Evolutionary conservation across 1,140 invertebrate species (phyloP).

Genomic region (Hestina assimilis): DNA sequence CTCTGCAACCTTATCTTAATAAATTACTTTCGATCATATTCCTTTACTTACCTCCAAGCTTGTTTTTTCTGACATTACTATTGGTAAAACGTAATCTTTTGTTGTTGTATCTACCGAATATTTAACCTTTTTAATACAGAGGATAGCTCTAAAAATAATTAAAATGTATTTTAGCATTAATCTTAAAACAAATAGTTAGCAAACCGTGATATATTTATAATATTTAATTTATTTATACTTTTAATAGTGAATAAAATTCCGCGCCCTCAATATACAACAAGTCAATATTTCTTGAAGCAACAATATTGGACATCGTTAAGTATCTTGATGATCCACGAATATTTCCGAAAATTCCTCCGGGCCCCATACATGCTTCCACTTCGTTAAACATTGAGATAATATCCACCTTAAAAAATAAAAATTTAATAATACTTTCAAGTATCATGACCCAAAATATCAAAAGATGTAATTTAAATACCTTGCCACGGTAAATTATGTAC

Average conservation of each 20-base stretch:
- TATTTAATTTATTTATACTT: slow-evolving; percentile 33
- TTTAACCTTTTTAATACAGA: slow-evolving; percentile 63
- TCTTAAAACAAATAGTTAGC: neutral
- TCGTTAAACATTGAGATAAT: slow-evolving; percentile 62
- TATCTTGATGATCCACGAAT: slow-evolving; percentile 57
- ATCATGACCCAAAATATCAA: slow-evolving; percentile 4
- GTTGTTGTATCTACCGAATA: slow-evolving; percentile 50
- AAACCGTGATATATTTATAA: neutral
- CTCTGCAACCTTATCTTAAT: no score
- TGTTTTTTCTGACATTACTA: slow-evolving; percentile 42
- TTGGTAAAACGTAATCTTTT: slow-evolving; percentile 67
- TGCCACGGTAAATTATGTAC: slow-evolving; percentile 70
- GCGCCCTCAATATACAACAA: slow-evolving; percentile 56
- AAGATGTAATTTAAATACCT: slow-evolving; percentile 41
- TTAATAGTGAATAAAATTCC: slow-evolving; percentile 61
- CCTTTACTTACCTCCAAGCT: slow-evolving; percentile 42
- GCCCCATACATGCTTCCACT: slow-evolving; percentile 70
- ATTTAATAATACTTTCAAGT: slow-evolving; percentile 2
- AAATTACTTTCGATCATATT: no score
- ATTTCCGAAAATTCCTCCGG: slow-evolving; percentile 70
- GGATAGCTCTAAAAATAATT: slow-evolving; percentile 58
- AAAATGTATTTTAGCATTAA: neutral
- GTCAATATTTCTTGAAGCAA: slow-evolving; percentile 65
- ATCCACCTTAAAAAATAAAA: slow-evolving; percentile 49
- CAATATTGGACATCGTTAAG: slow-evolving; percentile 56